phyloP scores from a whole-genome alignment of 2,888 invertebrate species.

The Nezara viridula region DNA sequence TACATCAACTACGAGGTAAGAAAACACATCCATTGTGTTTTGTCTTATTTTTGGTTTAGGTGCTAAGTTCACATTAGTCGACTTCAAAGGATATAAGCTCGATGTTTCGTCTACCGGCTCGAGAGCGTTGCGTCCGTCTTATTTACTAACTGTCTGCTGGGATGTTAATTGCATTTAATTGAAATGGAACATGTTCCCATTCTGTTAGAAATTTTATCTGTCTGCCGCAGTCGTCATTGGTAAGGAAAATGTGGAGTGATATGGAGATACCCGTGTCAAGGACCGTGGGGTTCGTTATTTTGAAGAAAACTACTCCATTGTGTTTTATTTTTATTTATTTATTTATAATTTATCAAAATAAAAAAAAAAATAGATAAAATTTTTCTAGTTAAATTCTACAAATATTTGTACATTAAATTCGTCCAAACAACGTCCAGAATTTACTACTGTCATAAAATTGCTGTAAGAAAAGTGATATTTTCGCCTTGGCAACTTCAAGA shows the following conservation, averaged over 20 bases:
- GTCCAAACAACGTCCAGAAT: neutral
- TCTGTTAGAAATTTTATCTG: neutral
- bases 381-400: neutral
- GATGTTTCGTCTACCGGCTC: neutral
- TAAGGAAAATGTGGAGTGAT: neutral
- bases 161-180: constrained; percentile 3
- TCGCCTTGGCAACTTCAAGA: neutral
- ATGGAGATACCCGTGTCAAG: neutral
- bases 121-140: neutral
- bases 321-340: neutral
- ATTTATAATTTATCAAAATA: neutral
- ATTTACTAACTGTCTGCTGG: neutral
- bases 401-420: neutral
- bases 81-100: neutral
- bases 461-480: neutral
- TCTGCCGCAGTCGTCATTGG: neutral
- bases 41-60: neutral
- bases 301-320: neutral
- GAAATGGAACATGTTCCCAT: neutral
- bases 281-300: neutral
- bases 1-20: constrained; percentile 81
- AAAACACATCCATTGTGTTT: neutral
- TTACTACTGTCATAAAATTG: neutral
- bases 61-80: too few species aligned
- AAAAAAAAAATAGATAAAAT: neutral